These are phyloP conservation scores for Batillaria attramentaria DNA, from an alignment of 1,140 invertebrate genomes.

Conservation along the genomic window DNA sequence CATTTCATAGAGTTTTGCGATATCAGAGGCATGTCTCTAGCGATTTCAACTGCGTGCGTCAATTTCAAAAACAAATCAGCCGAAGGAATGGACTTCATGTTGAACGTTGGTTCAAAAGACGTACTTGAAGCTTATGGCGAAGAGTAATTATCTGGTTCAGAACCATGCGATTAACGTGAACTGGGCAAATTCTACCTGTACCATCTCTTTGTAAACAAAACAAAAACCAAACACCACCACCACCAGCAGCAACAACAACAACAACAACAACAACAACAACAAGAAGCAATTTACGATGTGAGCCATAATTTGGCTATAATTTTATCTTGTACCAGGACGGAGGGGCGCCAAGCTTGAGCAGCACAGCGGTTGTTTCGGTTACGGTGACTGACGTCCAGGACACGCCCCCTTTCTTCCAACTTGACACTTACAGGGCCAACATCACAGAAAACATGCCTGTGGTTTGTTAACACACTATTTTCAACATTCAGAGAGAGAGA, in stretches of 20 bases:
- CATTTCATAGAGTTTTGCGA: no score
- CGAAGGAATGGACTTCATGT: no score
- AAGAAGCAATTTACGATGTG: background rate
- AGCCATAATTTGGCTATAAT: background rate
- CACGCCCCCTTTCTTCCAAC: slow-evolving; percentile 84
- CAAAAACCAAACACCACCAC: slow-evolving; percentile 71
- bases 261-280: background rate
- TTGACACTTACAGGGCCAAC: slow-evolving; percentile 71
- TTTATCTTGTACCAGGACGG: slow-evolving; percentile 22
- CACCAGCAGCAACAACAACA: slow-evolving; percentile 71
- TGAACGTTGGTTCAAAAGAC: no score
- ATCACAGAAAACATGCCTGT: slow-evolving; percentile 23
- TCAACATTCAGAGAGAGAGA: background rate
- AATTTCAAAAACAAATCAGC: no score
- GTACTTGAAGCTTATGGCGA: no score
- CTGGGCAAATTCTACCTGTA: slow-evolving; percentile 68
- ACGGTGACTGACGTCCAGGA: slow-evolving; percentile 86
- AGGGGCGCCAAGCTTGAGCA: slow-evolving; percentile 13
- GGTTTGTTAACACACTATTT: no score
- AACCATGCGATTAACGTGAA: slow-evolving; percentile 79
- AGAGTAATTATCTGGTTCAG: no score
- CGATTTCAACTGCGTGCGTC: no score
- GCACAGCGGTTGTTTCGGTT: slow-evolving; percentile 80
- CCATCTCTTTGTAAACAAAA: slow-evolving; percentile 67
- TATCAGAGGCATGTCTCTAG: no score